Percentiles rank a stretch among this genome's conserved stretches.
phyloP scores from a whole-genome alignment of 1,140 invertebrate species.

The Ceratina calcarata region DNA sequence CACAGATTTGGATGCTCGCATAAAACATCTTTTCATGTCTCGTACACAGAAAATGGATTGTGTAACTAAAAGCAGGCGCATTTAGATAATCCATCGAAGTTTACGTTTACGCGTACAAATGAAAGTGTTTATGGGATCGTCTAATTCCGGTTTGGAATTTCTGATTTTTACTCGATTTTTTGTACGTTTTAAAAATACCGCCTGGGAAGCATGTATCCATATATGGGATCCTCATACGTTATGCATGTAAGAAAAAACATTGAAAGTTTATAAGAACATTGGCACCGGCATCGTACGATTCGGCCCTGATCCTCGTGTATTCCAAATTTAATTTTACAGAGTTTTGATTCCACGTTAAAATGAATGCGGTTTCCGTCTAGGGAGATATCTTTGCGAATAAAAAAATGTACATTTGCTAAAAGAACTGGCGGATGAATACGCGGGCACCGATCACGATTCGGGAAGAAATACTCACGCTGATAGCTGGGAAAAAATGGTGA shows the following conservation, averaged over 20 bases:
- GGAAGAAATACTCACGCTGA: constrained; percentile 13
- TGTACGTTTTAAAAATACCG: constrained; percentile 52
- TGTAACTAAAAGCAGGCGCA: background rate
- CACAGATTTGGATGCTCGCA: background rate
- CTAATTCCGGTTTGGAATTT: background rate
- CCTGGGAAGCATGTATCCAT: constrained; percentile 17
- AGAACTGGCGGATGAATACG: background rate
- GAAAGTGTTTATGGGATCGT: background rate
- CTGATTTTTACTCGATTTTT: background rate
- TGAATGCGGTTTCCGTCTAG: constrained; percentile 14
- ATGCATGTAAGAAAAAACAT: constrained; percentile 7
- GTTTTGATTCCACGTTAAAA: constrained; percentile 45
- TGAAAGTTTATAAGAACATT: constrained; percentile 32
- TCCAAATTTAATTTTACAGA: constrained; percentile 58
- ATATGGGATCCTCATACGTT: background rate
- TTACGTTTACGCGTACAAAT: background rate
- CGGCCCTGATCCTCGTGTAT: constrained; percentile 37
- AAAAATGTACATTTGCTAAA: background rate
- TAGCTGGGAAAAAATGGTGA: constrained; percentile 47
- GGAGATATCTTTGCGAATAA: constrained; percentile 30
- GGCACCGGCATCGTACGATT: constrained; percentile 4
- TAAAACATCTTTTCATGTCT: background rate
- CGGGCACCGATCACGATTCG: background rate
- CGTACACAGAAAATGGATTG: background rate
- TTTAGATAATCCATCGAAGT: background rate